A percentile compares a stretch with the other conserved stretches of the same genome.
These are phyloP conservation scores for Nothocercus nigrocapillus DNA, from an alignment of 2,113 vertebrate species.

Conservation along the genomic window DNA sequence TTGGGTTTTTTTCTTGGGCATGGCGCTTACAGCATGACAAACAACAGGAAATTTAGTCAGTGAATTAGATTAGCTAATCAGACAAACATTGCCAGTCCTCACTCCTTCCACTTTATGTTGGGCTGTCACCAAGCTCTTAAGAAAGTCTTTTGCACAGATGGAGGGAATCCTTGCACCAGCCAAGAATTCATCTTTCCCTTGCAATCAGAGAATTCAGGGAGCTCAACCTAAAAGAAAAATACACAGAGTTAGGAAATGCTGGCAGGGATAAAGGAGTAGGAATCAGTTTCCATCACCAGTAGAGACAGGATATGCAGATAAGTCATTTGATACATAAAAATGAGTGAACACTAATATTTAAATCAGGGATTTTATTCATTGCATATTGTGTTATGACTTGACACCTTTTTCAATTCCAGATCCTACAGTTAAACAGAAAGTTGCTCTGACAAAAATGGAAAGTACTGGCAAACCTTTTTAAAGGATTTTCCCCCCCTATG, in stretches of 20 bases:
- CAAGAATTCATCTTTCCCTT: not conserved
- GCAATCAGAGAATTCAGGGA: not conserved
- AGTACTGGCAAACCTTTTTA: not conserved
- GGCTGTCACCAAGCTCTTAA: not conserved
- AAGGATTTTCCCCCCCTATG: not conserved
- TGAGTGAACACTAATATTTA: not conserved
- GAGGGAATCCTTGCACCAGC: not conserved
- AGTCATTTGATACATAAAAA: not conserved
- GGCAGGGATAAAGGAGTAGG: not conserved
- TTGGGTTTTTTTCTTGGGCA: not conserved
- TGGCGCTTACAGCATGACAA: not conserved
- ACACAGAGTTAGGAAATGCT: not conserved
- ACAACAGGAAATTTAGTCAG: not conserved
- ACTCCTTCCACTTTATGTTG: not conserved
- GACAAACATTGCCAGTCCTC: not conserved
- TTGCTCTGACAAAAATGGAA: not conserved
- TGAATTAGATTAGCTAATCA: not conserved
- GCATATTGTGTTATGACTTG: not conserved
- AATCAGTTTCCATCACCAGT: not conserved
- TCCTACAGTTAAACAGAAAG: not conserved
- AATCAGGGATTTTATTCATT: not conserved
- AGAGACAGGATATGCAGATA: not conserved
- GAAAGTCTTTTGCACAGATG: not conserved
- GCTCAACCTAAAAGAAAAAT: not conserved
- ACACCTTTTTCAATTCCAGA: not conserved